These are phyloP conservation scores for Zaprionus ghesquierei DNA, from an alignment of 1,140 invertebrate genomes.

Conservation along the genomic window DNA sequence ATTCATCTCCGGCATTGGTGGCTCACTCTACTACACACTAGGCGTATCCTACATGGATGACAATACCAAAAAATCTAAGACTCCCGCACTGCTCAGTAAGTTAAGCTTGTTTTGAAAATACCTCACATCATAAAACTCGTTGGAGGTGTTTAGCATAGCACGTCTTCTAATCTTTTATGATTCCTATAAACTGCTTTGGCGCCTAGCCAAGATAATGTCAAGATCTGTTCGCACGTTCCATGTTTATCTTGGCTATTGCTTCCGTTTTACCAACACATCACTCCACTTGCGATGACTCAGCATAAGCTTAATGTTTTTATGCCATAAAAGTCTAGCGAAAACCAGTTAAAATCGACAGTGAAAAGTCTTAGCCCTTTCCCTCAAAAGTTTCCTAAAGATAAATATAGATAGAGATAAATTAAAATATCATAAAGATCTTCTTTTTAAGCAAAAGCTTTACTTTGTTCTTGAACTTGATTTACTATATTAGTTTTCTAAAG, in stretches of 20 bases:
- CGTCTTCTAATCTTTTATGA: neutral
- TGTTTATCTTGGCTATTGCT: neutral
- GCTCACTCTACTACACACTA: constrained; percentile 86
- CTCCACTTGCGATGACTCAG: neutral
- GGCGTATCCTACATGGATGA: constrained; percentile 89
- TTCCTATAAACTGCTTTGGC: neutral
- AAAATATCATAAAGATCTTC: neutral
- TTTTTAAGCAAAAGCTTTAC: neutral
- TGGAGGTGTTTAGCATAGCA: neutral
- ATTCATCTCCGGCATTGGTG: constrained; percentile 87
- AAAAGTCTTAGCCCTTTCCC: neutral
- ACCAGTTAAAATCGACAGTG: neutral
- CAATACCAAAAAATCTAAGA: constrained; percentile 88
- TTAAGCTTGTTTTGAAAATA: constrained; percentile 18
- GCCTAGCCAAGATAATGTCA: neutral
- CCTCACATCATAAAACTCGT: neutral
- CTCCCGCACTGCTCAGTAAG: constrained; percentile 86
- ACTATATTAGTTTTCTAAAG: neutral
- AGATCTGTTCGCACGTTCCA: neutral
- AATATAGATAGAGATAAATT: neutral
- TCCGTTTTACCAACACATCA: neutral
- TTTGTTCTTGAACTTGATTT: neutral
- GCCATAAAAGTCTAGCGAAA: neutral
- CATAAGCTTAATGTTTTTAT: neutral
- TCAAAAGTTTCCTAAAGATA: neutral